Evolutionary conservation across 2,888 invertebrate species (phyloP), one percentile per base, ranked within the genome.

Genomic region (Perithous albicinctus): DNA sequence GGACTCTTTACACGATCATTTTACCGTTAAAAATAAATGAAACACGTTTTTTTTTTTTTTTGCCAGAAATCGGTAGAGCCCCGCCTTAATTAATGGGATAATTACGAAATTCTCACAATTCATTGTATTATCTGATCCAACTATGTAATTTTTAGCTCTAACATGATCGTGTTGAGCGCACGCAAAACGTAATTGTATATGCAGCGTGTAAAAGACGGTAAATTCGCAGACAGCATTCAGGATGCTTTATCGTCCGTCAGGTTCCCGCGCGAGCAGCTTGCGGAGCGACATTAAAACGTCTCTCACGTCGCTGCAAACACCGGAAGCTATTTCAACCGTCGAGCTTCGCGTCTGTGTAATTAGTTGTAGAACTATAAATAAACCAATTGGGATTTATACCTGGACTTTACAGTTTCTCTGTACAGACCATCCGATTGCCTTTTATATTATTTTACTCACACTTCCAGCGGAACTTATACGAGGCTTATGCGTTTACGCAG

Each of bases 291-390:
- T 26, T 51, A 29, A 72, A 41, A 48, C 20, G n/a, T 74, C 51
- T 74, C 67, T 63, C 67, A 32, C 51, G 54, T 74, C 73, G 67
- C 18, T 61, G 15, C 26, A 56, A 51, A 74, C 43, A 75, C 56
- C 80, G 69, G 75, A 80, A 80, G 75, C 64, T 43, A 70, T 41
- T 56, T 18, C 41, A 26, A 35, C 74, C 51, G 54, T 41, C 1
- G 23, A 69, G 38, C 23, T 12, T 61, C 56, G 41, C 43, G 46
- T 35, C 26, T 18, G 46, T 48, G 78, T 78, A 79, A 84, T 84
- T 84, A 83, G 77, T 41, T 61, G 74, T 20, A 35, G 41, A 77
- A 81, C 81, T 76, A 75, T 54, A 81, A 81, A 83, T 79, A 72
- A 77, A 75, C 72, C 72, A 48, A 76, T 78, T 15, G 51, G 66